phyloP scores from a whole-genome alignment of 2,888 invertebrate species.

The Ophraella communa region DNA sequence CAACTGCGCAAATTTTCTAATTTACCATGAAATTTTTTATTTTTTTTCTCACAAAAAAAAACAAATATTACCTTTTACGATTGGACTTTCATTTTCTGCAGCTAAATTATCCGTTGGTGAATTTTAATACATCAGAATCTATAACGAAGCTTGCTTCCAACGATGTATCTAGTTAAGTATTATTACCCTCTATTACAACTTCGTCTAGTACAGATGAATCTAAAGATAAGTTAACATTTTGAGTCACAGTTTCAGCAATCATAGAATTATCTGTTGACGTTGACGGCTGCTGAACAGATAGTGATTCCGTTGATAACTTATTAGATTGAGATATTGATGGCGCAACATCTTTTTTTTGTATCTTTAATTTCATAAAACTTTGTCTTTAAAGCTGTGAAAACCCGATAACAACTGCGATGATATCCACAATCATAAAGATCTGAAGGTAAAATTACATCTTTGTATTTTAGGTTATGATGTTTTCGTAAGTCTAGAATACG shows the following conservation, averaged over 20 bases:
- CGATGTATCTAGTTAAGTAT: conserved; percentile 1
- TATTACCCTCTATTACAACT: neutral
- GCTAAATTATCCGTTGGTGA: neutral
- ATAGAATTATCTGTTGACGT: neutral
- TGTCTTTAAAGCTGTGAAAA: conserved; percentile 6
- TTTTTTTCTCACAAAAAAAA: neutral
- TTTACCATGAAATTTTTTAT: too few species aligned
- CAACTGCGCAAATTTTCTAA: too few species aligned
- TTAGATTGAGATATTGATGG: conserved; percentile 3
- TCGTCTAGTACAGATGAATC: neutral
- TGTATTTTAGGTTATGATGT: conserved; percentile 1
- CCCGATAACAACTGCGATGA: conserved; percentile 8
- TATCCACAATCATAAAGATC: conserved; percentile 7
- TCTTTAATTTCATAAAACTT: conserved; percentile 2
- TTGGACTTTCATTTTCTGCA: neutral
- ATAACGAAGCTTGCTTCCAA: neutral
- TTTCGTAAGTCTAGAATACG: conserved; percentile 3
- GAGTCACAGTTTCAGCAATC: neutral
- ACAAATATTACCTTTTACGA: neutral
- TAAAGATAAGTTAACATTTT: neutral
- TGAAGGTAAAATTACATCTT: neutral
- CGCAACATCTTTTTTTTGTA: conserved; percentile 1
- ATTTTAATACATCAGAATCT: neutral
- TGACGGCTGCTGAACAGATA: neutral
- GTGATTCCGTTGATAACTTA: neutral